Base-by-base conservation (phyloP, 1,140 invertebrate genomes). In the Monochamus saltuarius region DNA sequence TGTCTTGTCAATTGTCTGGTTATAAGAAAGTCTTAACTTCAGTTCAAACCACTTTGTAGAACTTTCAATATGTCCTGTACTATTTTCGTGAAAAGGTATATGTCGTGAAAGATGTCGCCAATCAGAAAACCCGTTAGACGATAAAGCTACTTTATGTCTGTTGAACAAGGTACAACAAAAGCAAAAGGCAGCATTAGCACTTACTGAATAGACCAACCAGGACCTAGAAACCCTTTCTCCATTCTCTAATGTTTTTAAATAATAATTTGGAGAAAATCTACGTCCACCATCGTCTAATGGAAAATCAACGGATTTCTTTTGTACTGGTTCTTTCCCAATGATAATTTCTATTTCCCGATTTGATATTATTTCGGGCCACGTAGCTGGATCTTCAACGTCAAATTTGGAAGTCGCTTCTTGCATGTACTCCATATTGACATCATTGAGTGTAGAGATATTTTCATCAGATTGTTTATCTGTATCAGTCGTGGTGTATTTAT, bases 191-290 rank as follows among this genome's bases (percentile, higher is more conserved):
- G 14, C 39, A 54, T 54, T 54, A 40, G 40, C 36, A 29, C 36
- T 40, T 39, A 54, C n/a, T 54, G 52, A 54, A 54, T 54, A 54
- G 35, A 40, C 36, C 39, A 54, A 54, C 52, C 52, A 54, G n/a
- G 52, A 16, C 9, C 52, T 36, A 40, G 16, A 29, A 40, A 40
- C 40, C 22, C 40, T 54, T 17, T 54, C 36, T 38, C 40, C 7
- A 54, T 54, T 39, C 7, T 17, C 36, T 54, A 54, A 54, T 54
- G 52, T 54, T 9, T 29, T 39, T 11, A 54, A 40, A 54, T 39
- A 54, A 54, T 54, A 54, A 17, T 11, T 40, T 54, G 38, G 36
- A 40, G 52, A 54, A 54, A 54, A 11, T 54, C 40, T 54, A 36
- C 40, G 52, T 54, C 22, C 40, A 42, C 40, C 40, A 40, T 19